These are phyloP conservation scores for Aphelenchoides besseyi DNA, from an alignment of 1,140 invertebrate species.

Conservation along the genomic window DNA sequence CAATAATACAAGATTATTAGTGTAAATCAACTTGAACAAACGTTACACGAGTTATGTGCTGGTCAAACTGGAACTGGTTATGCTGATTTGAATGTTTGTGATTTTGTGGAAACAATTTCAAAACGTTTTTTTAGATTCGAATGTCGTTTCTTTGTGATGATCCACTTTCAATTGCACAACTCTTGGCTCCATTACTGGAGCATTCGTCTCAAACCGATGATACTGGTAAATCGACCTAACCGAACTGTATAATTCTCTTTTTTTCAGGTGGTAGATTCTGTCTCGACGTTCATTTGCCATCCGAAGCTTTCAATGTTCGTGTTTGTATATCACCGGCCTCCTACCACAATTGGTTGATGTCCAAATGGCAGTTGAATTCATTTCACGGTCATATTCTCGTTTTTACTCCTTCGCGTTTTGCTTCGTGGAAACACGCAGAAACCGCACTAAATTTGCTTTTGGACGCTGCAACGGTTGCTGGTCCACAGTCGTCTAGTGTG, in stretches of 20 bases:
- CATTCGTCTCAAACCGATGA: conserved; percentile 66
- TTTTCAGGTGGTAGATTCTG: conserved; percentile 27
- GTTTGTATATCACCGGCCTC: conserved; percentile 23
- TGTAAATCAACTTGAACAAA: conserved; percentile 28
- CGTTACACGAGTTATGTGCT: conserved; percentile 31
- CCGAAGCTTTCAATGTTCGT: conserved; percentile 33
- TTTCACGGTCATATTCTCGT: conserved; percentile 35
- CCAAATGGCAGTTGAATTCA: conserved; percentile 31
- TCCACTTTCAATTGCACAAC: conserved; percentile 82
- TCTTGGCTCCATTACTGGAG: conserved; percentile 79
- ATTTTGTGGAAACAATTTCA: too few species aligned
- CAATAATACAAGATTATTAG: conserved; percentile 23
- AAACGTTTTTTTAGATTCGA: too few species aligned
- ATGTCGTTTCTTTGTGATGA: conserved; percentile 82
- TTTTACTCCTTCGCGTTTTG: conserved; percentile 25
- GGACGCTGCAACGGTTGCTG: conserved; percentile 24
- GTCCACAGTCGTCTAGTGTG: conserved; percentile 1
- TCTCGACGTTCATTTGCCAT: conserved; percentile 23
- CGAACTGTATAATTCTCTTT: not conserved
- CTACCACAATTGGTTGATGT: conserved; percentile 36
- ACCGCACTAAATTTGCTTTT: conserved; percentile 26
- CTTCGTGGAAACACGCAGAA: conserved; percentile 38
- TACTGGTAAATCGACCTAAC: conserved; percentile 22
- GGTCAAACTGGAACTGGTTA: conserved; percentile 27
- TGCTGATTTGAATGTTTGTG: conserved; percentile 32